Evolutionary conservation across 2,113 vertebrate species (phyloP), one percentile per base, ranked within the genome.

Genomic region (Natator depressus): DNA sequence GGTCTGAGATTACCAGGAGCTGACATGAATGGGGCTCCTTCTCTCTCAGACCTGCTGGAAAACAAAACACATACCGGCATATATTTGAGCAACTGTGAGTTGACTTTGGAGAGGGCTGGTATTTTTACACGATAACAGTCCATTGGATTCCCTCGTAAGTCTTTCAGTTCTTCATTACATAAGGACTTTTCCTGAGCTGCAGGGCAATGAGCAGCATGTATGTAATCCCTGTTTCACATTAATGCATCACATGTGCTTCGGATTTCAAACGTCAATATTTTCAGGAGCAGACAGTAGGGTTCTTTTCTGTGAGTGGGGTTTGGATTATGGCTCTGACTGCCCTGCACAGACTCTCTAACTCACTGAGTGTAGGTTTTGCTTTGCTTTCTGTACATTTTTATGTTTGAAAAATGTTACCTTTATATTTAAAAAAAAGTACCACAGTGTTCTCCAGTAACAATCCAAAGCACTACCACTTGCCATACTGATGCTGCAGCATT

Each of bases 261-360:
- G 88, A 97, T 97, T 97, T 97, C 96, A 97, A 97, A 97, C 82
- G 83, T 97, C 96, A 97, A 97, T 97, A 97, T 97, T 97, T 97
- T 95, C 89, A 97, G 84, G 96, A 96, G 95, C 94, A 80, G 94
- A 97, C 97, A 97, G 94, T 96, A 96, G 84, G 49, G 88, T 80
- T 91, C 91, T 97, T 35, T 97, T 96, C 96, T 97, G 1, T 59
- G 87, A 94, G 82, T 78, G 38, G 84, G 88, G 88, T 55, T 91
- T 97, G 94, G 76, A 91, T 95, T 96, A 92, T 97, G 81, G 92
- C 97, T 96, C 94, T 96, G 94, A 82, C 93, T 50, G 78, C 84
- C 81, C 94, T 97, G 95, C 94, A 97, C 0, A 0, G 76, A 54
- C 96, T 97, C 93, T 95, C 90, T 93, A 96, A 96, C 93, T 97